A percentile compares a stretch with the other conserved stretches of the same genome.
Conservation (phyloP, 2,888 invertebrate genomes). For the Blastobasis lacticolella region DNA sequence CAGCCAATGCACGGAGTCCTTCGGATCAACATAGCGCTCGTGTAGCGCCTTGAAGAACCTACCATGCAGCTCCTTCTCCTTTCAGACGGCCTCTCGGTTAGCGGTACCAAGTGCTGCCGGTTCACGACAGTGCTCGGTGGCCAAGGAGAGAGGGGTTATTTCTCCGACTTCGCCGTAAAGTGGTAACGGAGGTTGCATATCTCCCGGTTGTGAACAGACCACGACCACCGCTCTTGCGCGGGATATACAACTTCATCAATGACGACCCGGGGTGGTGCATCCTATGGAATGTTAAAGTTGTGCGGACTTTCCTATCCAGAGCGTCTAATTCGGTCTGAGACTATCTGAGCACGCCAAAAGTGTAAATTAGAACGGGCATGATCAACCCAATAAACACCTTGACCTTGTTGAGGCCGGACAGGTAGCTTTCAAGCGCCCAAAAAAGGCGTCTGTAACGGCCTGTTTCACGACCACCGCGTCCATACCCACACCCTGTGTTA, state of each 20-base stretch:
- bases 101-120: slow-evolving; percentile 1
- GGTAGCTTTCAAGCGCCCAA: background rate
- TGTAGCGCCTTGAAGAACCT: slow-evolving; percentile 1
- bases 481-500: slow-evolving; percentile 3
- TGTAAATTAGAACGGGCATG: background rate
- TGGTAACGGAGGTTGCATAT: background rate
- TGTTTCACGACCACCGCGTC: slow-evolving; percentile 1
- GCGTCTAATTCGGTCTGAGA: no score
- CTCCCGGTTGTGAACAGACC: slow-evolving; percentile 3
- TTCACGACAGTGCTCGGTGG: background rate
- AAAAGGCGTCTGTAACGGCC: background rate
- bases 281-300: slow-evolving; percentile 2
- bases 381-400: background rate
- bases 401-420: background rate
- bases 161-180: background rate
- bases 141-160: background rate
- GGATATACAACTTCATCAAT: slow-evolving; percentile 11
- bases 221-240: slow-evolving; percentile 7
- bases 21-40: background rate
- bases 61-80: slow-evolving; percentile 1
- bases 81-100: background rate
- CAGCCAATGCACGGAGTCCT: background rate
- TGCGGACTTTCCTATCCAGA: background rate
- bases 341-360: slow-evolving; percentile 1
- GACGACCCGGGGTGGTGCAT: slow-evolving; percentile 10